Percentiles rank a stretch among this genome's conserved stretches.
Evolutionary conservation across 1,140 invertebrate species (phyloP).

Genomic region (Liolophura sinensis): DNA sequence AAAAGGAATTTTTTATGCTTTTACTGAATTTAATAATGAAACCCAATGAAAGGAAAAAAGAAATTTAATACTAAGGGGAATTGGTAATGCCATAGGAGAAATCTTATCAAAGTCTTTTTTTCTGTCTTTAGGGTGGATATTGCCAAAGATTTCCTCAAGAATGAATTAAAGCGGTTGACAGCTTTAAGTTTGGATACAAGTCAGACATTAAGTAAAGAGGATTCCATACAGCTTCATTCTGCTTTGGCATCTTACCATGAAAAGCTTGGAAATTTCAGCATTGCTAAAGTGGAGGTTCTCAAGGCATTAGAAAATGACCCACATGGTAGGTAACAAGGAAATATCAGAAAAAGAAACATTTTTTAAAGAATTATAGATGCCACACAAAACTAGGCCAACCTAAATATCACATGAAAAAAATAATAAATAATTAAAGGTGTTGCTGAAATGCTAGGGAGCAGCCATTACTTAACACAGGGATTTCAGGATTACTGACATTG

Average conservation of each 20-base stretch:
- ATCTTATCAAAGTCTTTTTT: constrained; percentile 3
- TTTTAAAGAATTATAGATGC: too few relatives aligned
- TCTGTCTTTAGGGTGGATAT: constrained; percentile 11
- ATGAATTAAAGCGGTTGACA: constrained; percentile 16
- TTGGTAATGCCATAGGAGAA: background rate
- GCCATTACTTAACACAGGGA: too few relatives aligned
- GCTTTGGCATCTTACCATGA: constrained; percentile 26
- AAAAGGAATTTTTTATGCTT: background rate
- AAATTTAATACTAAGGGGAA: background rate
- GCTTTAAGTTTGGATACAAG: too few relatives aligned
- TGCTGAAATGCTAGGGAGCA: too few relatives aligned
- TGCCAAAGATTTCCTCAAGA: constrained; percentile 17
- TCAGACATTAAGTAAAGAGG: background rate
- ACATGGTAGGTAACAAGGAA: constrained; percentile 12
- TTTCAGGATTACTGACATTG: too few relatives aligned
- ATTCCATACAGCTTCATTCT: constrained; percentile 14
- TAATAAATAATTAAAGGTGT: too few relatives aligned
- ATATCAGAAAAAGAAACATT: background rate
- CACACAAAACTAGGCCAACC: too few relatives aligned
- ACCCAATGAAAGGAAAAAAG: background rate
- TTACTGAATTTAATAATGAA: background rate
- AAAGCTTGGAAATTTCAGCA: constrained; percentile 11
- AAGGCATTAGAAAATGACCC: constrained; percentile 15
- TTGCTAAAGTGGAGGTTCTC: constrained; percentile 16
- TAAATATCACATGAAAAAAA: too few relatives aligned